phyloP scores from a whole-genome alignment of 2,113 vertebrate genomes.

The Genyomyrus donnyi region DNA sequence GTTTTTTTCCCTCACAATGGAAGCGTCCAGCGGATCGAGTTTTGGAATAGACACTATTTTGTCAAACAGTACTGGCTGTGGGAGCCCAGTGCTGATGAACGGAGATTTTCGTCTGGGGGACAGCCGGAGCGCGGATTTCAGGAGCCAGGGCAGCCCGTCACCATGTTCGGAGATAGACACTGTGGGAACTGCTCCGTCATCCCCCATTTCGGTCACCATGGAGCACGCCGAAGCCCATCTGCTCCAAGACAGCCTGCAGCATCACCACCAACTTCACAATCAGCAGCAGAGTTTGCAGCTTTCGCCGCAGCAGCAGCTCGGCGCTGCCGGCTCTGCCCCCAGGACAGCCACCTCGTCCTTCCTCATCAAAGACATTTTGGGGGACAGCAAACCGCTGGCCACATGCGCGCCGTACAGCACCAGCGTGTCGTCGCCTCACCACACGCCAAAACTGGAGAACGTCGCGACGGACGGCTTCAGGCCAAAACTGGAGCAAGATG shows the following conservation, averaged over 20 bases:
- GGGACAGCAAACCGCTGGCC: slow-evolving; percentile 95
- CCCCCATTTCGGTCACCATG: slow-evolving; percentile 91
- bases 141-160: slow-evolving; percentile 81
- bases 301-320: slow-evolving; percentile 61
- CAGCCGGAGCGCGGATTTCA: slow-evolving; percentile 82
- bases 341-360: slow-evolving; percentile 96
- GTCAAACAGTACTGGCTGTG: slow-evolving; percentile 73
- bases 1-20: slow-evolving; percentile 67
- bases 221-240: slow-evolving; percentile 77
- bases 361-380: slow-evolving; percentile 97
- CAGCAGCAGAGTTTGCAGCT: slow-evolving; percentile 65
- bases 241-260: slow-evolving; percentile 70
- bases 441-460: slow-evolving; percentile 85
- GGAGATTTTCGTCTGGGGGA: slow-evolving; percentile 85
- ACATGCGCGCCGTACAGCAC: slow-evolving; percentile 97
- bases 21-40: slow-evolving; percentile 88
- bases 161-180: slow-evolving; percentile 94
- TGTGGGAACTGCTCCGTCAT: slow-evolving; percentile 84
- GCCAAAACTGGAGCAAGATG: slow-evolving; percentile 91
- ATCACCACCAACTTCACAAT: slow-evolving; percentile 72
- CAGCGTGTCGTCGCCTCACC: slow-evolving; percentile 84
- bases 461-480: slow-evolving; percentile 79
- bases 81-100: slow-evolving; percentile 81
- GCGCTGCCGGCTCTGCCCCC: slow-evolving; percentile 74
- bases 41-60: slow-evolving; percentile 99